These are phyloP conservation scores for Bombus breviceps DNA, from an alignment of 1,140 invertebrate species.

Conservation along the genomic window DNA sequence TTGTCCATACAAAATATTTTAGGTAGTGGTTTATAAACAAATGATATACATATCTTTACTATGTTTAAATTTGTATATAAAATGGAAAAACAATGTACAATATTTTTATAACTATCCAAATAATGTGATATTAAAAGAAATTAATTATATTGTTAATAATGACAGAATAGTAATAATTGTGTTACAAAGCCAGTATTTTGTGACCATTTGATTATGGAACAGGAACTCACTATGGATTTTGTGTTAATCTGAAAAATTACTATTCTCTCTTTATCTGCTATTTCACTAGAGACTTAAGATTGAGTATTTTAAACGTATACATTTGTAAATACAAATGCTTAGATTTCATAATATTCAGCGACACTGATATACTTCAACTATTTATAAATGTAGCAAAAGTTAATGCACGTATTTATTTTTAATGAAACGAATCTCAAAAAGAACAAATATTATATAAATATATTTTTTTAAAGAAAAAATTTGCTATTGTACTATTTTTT, in stretches of 20 bases:
- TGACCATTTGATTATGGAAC: not conserved
- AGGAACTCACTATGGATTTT: not conserved
- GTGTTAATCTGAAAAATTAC: not conserved
- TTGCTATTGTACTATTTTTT: slow-evolving; percentile 35
- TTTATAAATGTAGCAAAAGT: slow-evolving; percentile 45
- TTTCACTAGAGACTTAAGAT: slow-evolving; percentile 1
- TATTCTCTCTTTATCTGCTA: not conserved
- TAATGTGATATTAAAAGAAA: slow-evolving; percentile 19
- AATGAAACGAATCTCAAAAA: slow-evolving; percentile 21
- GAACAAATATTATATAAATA: slow-evolving; percentile 42
- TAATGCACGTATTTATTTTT: slow-evolving; percentile 22
- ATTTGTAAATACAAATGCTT: slow-evolving; percentile 54
- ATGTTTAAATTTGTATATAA: slow-evolving; percentile 38
- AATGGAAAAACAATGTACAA: slow-evolving; percentile 2
- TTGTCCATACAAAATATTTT: slow-evolving; percentile 73
- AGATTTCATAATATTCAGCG: slow-evolving; percentile 26
- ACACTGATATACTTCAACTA: slow-evolving; percentile 21
- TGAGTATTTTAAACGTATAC: slow-evolving; percentile 11
- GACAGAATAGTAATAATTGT: slow-evolving; percentile 7
- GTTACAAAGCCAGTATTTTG: slow-evolving; percentile 23
- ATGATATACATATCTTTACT: not conserved
- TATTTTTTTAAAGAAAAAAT: slow-evolving; percentile 37
- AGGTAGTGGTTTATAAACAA: slow-evolving; percentile 7
- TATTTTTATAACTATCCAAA: slow-evolving; percentile 26
- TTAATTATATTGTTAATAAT: not conserved